Percentiles rank a stretch among this genome's conserved stretches.
Evolutionary conservation across 2,888 invertebrate genomes (phyloP).

Genomic region (Cerceris rybyensis): DNA sequence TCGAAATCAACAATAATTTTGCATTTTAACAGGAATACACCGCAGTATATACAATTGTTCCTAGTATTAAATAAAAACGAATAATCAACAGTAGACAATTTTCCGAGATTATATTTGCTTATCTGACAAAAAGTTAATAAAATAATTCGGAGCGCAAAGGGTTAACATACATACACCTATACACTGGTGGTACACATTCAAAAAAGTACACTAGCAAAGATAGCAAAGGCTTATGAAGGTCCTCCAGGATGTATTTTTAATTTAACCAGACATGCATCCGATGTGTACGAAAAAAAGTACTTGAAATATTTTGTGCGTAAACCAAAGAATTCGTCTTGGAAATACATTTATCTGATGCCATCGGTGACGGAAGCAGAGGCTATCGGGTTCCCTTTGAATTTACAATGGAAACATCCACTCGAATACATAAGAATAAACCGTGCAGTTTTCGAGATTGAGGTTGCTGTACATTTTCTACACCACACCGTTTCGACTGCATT

Average conservation of each 20-base stretch:
- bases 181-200: not conserved
- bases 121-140: too few relatives aligned
- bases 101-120: too few relatives aligned
- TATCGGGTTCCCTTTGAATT: constrained; percentile 36
- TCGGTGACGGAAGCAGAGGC: constrained; percentile 6
- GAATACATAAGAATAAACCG: constrained; percentile 45
- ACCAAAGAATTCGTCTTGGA: not conserved
- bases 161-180: not conserved
- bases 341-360: constrained; percentile 29
- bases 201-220: too few relatives aligned
- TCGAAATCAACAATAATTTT: too few relatives aligned
- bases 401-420: constrained; percentile 36
- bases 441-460: not conserved
- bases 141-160: too few relatives aligned
- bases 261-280: constrained; percentile 31
- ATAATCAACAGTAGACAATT: too few relatives aligned
- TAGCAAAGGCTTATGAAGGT: constrained; percentile 41
- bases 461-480: too few relatives aligned
- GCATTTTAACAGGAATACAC: too few relatives aligned
- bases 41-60: too few relatives aligned
- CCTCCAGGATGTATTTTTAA: constrained; percentile 48
- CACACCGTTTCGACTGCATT: too few relatives aligned
- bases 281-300: constrained; percentile 10
- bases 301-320: constrained; percentile 9
- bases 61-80: too few relatives aligned